Evolutionary conservation across 2,797 vertebrate genomes (phyloP).

Genomic region (Phataginus tetradactyla): DNA sequence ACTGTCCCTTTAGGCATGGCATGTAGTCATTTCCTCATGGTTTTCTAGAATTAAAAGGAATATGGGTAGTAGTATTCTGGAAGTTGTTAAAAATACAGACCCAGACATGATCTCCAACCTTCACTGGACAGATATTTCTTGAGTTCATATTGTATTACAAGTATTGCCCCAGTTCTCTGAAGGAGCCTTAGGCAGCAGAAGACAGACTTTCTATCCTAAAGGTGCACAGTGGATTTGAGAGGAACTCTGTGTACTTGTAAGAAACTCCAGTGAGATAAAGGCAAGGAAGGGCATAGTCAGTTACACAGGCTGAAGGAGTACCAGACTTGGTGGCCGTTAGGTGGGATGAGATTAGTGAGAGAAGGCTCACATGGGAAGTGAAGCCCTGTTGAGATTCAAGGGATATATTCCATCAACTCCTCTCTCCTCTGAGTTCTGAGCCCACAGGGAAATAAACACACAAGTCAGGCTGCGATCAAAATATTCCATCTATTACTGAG

Average conservation of each 20-base stretch:
- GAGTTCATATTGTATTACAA: not conserved
- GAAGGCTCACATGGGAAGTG: not conserved
- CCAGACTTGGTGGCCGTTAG: not conserved
- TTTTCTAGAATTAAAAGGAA: constrained; percentile 46
- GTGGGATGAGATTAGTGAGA: not conserved
- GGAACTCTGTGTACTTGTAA: not conserved
- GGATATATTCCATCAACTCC: not conserved
- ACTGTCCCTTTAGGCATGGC: not conserved
- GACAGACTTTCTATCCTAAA: not conserved
- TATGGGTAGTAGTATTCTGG: not conserved
- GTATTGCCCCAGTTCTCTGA: not conserved
- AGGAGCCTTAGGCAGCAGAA: not conserved
- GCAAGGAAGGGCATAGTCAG: not conserved
- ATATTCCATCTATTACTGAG: not conserved
- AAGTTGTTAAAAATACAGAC: constrained; percentile 44
- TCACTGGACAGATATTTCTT: not conserved
- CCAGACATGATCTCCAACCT: not conserved
- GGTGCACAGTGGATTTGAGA: not conserved
- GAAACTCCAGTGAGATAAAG: not conserved
- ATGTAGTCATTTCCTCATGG: not conserved
- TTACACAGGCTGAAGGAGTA: not conserved
- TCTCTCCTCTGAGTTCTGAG: not conserved
- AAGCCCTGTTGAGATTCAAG: not conserved
- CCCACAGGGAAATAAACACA: not conserved
- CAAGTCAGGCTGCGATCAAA: not conserved